A percentile compares a stretch with the other conserved stretches of the same genome.
Evolutionary conservation across 1,140 invertebrate species (phyloP).

Genomic region (Atta cephalotes): DNA sequence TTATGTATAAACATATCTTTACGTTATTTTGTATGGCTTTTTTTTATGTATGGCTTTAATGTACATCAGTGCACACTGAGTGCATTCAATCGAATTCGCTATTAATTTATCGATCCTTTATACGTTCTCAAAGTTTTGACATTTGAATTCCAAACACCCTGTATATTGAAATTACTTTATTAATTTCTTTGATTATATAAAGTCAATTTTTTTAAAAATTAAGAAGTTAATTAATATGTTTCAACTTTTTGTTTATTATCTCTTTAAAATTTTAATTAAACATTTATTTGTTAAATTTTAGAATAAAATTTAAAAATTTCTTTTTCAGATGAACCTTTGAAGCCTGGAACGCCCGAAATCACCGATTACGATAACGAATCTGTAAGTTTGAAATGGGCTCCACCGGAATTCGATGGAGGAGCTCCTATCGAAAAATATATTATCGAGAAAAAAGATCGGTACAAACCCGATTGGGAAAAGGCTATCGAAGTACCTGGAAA

Average conservation of each 20-base stretch:
- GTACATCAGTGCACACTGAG: too few relatives aligned
- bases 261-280: conserved; percentile 2
- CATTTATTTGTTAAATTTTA: too few relatives aligned
- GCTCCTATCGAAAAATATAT: conserved; percentile 98
- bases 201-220: background rate
- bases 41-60: too few relatives aligned
- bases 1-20: too few relatives aligned
- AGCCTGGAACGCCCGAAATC: conserved; percentile 96
- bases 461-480: conserved; percentile 93
- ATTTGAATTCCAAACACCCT: background rate
- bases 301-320: background rate
- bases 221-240: background rate
- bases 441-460: conserved; percentile 97
- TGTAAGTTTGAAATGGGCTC: conserved; percentile 97
- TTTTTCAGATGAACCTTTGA: conserved; percentile 91
- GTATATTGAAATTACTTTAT: background rate
- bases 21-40: too few relatives aligned
- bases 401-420: conserved; percentile 97
- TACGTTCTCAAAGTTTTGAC: too few relatives aligned
- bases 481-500: conserved; percentile 93
- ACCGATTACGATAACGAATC: conserved; percentile 97
- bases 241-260: background rate
- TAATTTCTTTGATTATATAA: background rate
- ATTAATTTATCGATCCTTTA: too few relatives aligned
- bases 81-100: too few relatives aligned